Percentiles rank a stretch among this genome's conserved stretches.
These are phyloP conservation scores for Sceloporus undulatus DNA, from an alignment of 2,113 vertebrate genomes.

Conservation along the genomic window DNA sequence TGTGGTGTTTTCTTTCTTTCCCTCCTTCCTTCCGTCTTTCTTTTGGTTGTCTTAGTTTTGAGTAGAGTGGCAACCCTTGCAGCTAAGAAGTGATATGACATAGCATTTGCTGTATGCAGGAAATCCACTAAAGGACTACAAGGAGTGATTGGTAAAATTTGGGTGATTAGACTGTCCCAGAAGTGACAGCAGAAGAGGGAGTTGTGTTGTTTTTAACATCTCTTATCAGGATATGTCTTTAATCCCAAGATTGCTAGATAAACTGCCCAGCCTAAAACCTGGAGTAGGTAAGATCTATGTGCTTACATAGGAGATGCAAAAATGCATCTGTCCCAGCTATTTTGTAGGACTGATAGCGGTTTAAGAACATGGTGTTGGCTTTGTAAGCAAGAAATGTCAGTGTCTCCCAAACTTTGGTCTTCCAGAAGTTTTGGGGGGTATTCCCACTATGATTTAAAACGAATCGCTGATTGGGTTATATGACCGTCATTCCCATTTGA, in stretches of 20 bases:
- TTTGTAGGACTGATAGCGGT: not conserved
- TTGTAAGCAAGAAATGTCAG: not conserved
- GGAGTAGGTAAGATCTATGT: not conserved
- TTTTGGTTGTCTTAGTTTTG: not conserved
- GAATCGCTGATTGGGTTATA: no score
- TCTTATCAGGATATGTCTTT: not conserved
- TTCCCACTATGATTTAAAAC: no score
- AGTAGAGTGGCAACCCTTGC: not conserved
- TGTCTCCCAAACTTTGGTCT: no score
- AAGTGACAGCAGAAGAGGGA: not conserved
- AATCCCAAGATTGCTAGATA: not conserved
- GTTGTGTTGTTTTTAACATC: not conserved
- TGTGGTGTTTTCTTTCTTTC: not conserved
- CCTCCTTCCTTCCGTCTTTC: not conserved
- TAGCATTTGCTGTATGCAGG: not conserved
- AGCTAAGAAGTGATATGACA: not conserved
- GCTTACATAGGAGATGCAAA: not conserved
- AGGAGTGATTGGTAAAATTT: not conserved
- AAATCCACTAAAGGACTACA: not conserved
- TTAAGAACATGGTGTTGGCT: not conserved
- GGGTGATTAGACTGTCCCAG: not conserved
- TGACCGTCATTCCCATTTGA: no score
- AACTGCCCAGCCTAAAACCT: not conserved
- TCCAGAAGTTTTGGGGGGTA: no score
- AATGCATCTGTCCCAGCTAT: not conserved